These are phyloP conservation scores for Archips xylosteana DNA, from an alignment of 2,888 invertebrate genomes.

Conservation along the genomic window DNA sequence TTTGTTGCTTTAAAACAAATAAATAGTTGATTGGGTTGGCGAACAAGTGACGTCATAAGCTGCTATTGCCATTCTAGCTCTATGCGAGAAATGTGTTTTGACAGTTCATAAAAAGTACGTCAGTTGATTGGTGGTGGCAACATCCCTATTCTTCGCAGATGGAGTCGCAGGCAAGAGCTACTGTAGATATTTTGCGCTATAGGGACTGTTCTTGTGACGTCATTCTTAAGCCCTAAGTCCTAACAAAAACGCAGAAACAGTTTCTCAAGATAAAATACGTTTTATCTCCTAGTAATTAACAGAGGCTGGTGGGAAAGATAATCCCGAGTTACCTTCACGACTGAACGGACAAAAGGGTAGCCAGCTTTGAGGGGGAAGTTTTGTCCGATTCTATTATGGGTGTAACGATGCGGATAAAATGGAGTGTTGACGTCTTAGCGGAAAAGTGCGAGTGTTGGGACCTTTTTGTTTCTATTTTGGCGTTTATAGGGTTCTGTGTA, in stretches of 20 bases:
- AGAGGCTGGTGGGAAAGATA: constrained; percentile 5
- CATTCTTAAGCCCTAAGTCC: not conserved
- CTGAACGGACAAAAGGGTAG: constrained; percentile 12
- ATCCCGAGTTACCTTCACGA: constrained; percentile 15
- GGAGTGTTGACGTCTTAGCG: not conserved
- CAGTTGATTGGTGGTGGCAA: too few relatives aligned
- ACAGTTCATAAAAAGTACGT: too few relatives aligned
- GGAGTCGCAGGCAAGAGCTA: too few relatives aligned
- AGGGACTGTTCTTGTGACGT: too few relatives aligned
- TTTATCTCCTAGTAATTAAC: constrained; percentile 21
- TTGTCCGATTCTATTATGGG: constrained; percentile 8
- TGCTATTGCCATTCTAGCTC: too few relatives aligned
- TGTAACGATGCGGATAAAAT: not conserved
- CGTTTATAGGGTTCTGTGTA: not conserved
- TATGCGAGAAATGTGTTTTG: too few relatives aligned
- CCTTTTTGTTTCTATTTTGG: not conserved
- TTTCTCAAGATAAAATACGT: constrained; percentile 4
- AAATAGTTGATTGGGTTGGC: too few relatives aligned
- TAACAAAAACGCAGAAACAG: not conserved
- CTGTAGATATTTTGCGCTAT: too few relatives aligned
- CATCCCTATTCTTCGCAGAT: too few relatives aligned
- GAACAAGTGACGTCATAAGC: too few relatives aligned
- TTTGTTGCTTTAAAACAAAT: too few relatives aligned
- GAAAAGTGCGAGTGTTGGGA: not conserved
- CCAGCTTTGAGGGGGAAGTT: constrained; percentile 5